Conservation (phyloP, 1,140 invertebrate species). For the Cecropterus lyciades region DNA sequence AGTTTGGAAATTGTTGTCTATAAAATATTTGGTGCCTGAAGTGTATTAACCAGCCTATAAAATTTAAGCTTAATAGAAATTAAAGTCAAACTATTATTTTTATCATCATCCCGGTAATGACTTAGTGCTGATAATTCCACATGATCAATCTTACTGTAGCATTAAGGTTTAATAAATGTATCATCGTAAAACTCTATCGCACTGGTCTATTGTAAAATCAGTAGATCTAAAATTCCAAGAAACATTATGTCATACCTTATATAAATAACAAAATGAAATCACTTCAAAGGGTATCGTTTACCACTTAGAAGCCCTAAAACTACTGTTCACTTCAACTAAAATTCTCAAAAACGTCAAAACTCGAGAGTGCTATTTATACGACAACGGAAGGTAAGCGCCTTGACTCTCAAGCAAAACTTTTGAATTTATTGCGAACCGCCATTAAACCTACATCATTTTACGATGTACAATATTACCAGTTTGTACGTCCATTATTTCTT, state of each 20-base stretch:
- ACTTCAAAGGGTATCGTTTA: not conserved
- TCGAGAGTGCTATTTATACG: not conserved
- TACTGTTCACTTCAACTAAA: not conserved
- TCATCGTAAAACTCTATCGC: too few species aligned
- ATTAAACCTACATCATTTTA: constrained; percentile 2
- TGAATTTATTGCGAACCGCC: constrained; percentile 27
- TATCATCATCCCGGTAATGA: too few species aligned
- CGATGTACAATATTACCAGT: not conserved
- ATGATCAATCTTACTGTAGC: too few species aligned
- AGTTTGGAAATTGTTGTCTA: not conserved
- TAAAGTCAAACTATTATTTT: too few species aligned
- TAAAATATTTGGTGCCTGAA: not conserved
- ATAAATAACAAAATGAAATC: too few species aligned
- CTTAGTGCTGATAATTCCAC: too few species aligned
- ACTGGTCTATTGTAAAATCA: too few species aligned
- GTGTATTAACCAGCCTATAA: too few species aligned
- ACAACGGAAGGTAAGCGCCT: not conserved
- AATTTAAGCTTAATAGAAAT: too few species aligned
- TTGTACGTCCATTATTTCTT: not conserved
- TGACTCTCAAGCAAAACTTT: constrained; percentile 12
- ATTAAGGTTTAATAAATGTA: too few species aligned
- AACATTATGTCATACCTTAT: too few species aligned
- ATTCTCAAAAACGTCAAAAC: constrained; percentile 1
- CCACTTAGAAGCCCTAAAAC: not conserved
- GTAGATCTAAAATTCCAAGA: too few species aligned